phyloP scores from a whole-genome alignment of 2,888 invertebrate species.

The Drosophila quinaria region DNA sequence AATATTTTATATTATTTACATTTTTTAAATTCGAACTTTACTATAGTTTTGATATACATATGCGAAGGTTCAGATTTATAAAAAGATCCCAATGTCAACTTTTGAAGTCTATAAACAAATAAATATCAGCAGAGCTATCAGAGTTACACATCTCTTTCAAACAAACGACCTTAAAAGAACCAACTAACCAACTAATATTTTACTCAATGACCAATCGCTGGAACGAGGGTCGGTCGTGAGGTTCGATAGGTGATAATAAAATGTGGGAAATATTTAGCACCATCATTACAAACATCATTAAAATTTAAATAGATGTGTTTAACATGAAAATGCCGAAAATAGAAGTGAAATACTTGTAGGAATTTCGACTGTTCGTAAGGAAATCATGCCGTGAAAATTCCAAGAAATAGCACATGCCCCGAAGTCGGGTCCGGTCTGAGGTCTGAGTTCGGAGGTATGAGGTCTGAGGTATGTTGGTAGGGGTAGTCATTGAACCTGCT shows the following conservation, averaged over 20 bases:
- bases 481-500: constrained; percentile 77
- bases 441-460: too few species aligned
- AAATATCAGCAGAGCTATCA: constrained; percentile 18
- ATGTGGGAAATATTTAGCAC: constrained; percentile 85
- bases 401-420: constrained; percentile 77
- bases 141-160: constrained; percentile 21
- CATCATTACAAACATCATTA: constrained; percentile 81
- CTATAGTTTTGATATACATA: constrained; percentile 12
- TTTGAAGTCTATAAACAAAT: constrained; percentile 10
- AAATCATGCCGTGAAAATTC: constrained; percentile 79
- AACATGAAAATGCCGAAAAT: constrained; percentile 54
- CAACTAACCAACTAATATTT: constrained; percentile 24
- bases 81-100: constrained; percentile 36
- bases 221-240: background rate
- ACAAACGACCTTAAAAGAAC: constrained; percentile 28
- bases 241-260: constrained; percentile 81
- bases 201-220: constrained; percentile 36
- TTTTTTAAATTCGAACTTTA: constrained; percentile 14
- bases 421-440: background rate
- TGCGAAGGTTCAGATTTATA: constrained; percentile 8
- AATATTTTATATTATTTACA: constrained; percentile 3
- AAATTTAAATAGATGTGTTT: constrained; percentile 82
- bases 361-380: constrained; percentile 48
- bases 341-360: constrained; percentile 24
- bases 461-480: background rate